Conservation (phyloP, 35 echinoderm and acorn worm species). For the Amphiura filiformis region DNA sequence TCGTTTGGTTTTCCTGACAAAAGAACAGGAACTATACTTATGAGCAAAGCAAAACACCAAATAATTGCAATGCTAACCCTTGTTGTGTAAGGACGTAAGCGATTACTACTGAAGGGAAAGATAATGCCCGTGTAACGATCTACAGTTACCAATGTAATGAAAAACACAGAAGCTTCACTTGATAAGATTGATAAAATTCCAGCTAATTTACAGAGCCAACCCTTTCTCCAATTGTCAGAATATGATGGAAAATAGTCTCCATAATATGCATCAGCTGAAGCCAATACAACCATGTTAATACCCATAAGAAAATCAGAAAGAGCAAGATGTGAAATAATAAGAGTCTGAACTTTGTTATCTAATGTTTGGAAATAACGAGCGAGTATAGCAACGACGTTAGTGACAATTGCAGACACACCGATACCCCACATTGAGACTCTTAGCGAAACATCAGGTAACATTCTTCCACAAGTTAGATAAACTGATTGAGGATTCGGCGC, state of each 20-base stretch:
- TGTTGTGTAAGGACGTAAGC: too few species aligned
- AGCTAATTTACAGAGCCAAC: neutral
- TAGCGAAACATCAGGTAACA: neutral
- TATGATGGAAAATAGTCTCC: neutral
- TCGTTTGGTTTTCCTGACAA: too few species aligned
- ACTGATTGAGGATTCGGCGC: neutral
- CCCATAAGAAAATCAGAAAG: slow-evolving; percentile 31
- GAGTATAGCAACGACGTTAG: neutral
- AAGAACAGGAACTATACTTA: slow-evolving; percentile 1
- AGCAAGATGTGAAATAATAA: slow-evolving; percentile 19
- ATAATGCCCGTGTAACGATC: neutral
- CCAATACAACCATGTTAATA: slow-evolving; percentile 21
- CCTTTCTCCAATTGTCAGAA: neutral
- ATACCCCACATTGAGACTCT: slow-evolving; percentile 34
- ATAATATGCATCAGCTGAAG: slow-evolving; percentile 14
- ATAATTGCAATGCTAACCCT: too few species aligned
- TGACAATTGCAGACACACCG: slow-evolving; percentile 15
- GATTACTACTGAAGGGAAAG: neutral
- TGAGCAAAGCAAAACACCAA: too few species aligned
- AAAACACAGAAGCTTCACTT: slow-evolving; percentile 9
- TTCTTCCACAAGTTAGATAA: slow-evolving; percentile 1
- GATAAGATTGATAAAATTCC: slow-evolving; percentile 24
- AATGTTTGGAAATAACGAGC: neutral
- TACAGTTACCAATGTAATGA: slow-evolving; percentile 24
- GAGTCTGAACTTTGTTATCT: neutral